Base-by-base conservation (phyloP, 2,797 vertebrate genomes). In the Pipistrellus nathusii region DNA sequence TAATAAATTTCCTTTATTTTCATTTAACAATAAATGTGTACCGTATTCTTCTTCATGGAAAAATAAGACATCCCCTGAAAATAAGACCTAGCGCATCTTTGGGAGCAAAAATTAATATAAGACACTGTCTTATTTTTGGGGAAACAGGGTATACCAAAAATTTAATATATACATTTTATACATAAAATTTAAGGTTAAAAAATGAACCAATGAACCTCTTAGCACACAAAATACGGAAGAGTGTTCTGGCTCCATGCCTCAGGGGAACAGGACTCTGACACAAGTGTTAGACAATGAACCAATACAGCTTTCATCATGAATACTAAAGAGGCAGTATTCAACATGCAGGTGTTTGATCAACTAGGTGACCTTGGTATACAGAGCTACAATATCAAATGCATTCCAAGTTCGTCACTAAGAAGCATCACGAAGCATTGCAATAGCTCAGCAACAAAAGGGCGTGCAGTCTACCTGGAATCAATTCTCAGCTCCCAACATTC, bases 141-240 rank as follows among this genome's bases (percentile, higher is more conserved):
- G 38, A 41, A 41, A 41, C 38, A 41, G 38, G 38, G 38, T 41
- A 30, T 38, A 38, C 68, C 38, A 71, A 86, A 71, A 76, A 68
- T 84, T 90, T 76, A 75, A 91, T 62, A 51, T 46, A 71, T 14
- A n/a, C 32, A 48, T 71, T 53, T 53, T 51, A 80, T 20, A 93
- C 44, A 71, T 62, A 81, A 84, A 66, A 80, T 85, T 93, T 77
- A 77, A 75, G 93, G 25, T 91, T 88, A 41, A 69, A 92, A 94
- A 94, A 75, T 64, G 14, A 93, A 96, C 25, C 55, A 73, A 76
- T 13, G 10, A 1, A 90, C 83, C 1, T n/a, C 7, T n/a, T 94
- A 62, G 21, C 41, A 44, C 7, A 21, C 14, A 76, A 87, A 71
- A 90, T 64, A 59, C 6, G 21, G 44, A 94, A 76, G 8, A 80